Conservation (phyloP, 2,113 vertebrate species). For the Spilogale gracilis region DNA sequence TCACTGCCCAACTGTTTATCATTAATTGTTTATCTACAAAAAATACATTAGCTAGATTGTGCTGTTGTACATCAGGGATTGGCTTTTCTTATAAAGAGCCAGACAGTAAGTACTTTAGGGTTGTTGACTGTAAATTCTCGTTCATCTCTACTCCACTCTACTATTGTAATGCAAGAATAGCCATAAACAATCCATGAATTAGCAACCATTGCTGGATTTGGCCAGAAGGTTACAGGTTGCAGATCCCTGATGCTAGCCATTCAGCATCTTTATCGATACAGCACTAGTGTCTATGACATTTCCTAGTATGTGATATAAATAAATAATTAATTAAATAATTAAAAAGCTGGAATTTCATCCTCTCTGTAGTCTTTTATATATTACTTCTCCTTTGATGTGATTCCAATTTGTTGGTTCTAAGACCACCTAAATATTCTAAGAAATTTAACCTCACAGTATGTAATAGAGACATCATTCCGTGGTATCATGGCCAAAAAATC, state of each 20-base stretch:
- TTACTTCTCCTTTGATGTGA: neutral
- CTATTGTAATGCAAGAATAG: neutral
- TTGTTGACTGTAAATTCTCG: neutral
- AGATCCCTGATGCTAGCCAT: neutral
- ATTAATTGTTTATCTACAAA: neutral
- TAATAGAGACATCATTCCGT: neutral
- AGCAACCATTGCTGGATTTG: neutral
- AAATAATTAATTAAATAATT: neutral
- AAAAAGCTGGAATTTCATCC: neutral
- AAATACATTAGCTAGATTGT: neutral
- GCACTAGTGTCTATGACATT: neutral
- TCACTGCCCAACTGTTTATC: neutral
- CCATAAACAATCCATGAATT: neutral
- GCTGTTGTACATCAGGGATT: fast-evolving
- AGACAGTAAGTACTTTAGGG: neutral
- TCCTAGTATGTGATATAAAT: neutral
- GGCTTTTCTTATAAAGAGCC: neutral
- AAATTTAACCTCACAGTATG: neutral
- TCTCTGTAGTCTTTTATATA: neutral
- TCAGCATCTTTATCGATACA: neutral
- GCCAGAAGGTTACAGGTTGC: neutral
- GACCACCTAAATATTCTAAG: neutral
- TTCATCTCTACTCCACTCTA: neutral
- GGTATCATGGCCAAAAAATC: neutral
- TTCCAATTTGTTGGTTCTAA: neutral